Conservation (phyloP, 23 tunicate genomes). For the Botrylloides violaceus region DNA sequence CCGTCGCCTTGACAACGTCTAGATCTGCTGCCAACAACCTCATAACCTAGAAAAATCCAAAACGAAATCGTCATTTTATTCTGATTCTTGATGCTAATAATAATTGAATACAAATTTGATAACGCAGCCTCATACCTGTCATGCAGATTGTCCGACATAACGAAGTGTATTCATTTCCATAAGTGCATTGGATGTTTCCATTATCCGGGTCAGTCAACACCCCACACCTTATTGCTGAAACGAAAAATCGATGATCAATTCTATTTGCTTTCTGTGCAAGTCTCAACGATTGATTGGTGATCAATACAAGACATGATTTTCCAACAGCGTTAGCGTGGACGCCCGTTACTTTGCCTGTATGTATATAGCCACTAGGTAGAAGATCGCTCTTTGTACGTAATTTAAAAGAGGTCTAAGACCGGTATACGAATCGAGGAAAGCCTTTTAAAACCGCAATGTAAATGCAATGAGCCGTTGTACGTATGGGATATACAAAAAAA, state of each 20-base stretch:
- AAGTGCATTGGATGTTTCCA: constrained; percentile 52
- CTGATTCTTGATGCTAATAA: neutral
- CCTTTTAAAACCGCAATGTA: no score
- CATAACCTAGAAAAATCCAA: constrained; percentile 39
- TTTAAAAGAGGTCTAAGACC: no score
- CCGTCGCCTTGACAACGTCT: constrained; percentile 75
- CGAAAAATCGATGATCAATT: neutral
- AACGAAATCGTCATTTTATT: neutral
- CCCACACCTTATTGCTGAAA: constrained; percentile 50
- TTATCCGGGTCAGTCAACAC: constrained; percentile 48
- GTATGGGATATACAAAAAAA: no score
- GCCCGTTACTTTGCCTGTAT: no score
- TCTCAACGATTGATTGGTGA: no score
- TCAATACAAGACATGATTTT: no score
- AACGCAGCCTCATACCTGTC: constrained; percentile 39
- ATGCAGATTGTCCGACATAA: constrained; percentile 49
- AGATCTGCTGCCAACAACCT: constrained; percentile 54
- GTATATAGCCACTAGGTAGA: no score
- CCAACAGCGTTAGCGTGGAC: no score
- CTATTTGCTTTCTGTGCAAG: no score
- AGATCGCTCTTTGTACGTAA: no score
- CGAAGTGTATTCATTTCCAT: constrained; percentile 68
- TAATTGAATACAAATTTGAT: neutral
- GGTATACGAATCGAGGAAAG: no score
- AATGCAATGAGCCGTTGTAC: no score